phyloP scores from a whole-genome alignment of 37 sponge, comb jelly and placozoan genomes.

The Agelas oroides region DNA sequence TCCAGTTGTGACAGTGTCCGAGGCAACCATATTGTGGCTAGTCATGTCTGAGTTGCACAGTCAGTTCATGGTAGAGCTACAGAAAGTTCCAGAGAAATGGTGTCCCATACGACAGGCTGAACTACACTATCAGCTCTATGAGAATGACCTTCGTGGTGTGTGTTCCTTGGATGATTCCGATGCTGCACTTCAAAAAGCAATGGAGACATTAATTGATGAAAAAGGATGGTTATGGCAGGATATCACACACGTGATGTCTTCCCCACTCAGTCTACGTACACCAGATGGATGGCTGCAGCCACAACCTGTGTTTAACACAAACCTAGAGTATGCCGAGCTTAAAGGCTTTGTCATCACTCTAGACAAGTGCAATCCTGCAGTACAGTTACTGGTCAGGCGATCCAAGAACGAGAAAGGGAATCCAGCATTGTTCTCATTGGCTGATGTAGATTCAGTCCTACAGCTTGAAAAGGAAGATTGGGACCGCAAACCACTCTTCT shows the following conservation, averaged over 20 bases:
- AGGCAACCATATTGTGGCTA: slow-evolving; percentile 64
- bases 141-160: slow-evolving; percentile 57
- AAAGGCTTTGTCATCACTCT: slow-evolving; percentile 53
- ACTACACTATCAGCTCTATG: slow-evolving; percentile 76
- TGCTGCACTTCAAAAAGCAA: slow-evolving; percentile 27
- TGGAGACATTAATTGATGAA: slow-evolving; percentile 40
- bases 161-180: slow-evolving; percentile 30
- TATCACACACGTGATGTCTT: slow-evolving; percentile 48
- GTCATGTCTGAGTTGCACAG: slow-evolving; percentile 31
- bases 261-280: slow-evolving; percentile 49
- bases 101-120: slow-evolving; percentile 38
- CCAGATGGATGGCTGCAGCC: slow-evolving; percentile 74
- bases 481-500: slow-evolving; percentile 33
- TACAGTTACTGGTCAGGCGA: slow-evolving; percentile 34
- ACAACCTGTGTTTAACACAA: slow-evolving; percentile 22
- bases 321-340: slow-evolving; percentile 42
- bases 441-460: slow-evolving; percentile 56
- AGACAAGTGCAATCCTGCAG: slow-evolving; percentile 26
- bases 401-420: slow-evolving; percentile 23
- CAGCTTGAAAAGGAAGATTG: slow-evolving; percentile 24
- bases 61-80: slow-evolving; percentile 40
- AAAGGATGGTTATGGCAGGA: slow-evolving; percentile 67
- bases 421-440: slow-evolving; percentile 47
- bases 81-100: not conserved
- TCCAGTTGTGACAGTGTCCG: slow-evolving; percentile 66